Percentiles rank a stretch among this genome's conserved stretches.
phyloP scores from a whole-genome alignment of 2,113 vertebrate species.

The Sardina pilchardus region DNA sequence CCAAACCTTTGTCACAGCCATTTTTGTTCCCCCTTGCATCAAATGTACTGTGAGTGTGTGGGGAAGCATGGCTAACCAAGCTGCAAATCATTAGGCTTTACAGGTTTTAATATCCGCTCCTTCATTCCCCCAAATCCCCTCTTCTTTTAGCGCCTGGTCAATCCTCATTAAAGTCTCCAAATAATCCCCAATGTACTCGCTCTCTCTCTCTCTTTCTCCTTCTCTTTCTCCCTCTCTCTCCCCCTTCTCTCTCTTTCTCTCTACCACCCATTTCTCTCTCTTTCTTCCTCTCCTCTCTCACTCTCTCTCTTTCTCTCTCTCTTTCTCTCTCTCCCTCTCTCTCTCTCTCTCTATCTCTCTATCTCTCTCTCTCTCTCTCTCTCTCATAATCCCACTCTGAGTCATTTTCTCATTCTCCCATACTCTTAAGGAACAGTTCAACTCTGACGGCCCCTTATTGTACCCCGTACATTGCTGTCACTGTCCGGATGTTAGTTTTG shows the following conservation, averaged over 20 bases:
- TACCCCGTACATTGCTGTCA: neutral
- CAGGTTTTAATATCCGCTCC: conserved; percentile 1
- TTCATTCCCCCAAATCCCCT: conserved; percentile 11
- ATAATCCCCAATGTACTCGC: conserved; percentile 4
- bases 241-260: too few relatives aligned
- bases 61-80: neutral
- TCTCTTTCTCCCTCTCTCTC: neutral
- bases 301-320: neutral
- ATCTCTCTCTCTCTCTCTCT: neutral
- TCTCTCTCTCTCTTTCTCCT: neutral
- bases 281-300: neutral
- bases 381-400: too few relatives aligned
- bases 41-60: neutral
- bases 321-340: neutral
- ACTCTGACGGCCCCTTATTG: neutral
- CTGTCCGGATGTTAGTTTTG: neutral
- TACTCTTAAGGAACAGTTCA: too few relatives aligned
- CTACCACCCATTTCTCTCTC: neutral
- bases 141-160: conserved; percentile 9
- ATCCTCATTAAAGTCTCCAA: neutral
- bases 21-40: neutral
- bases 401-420: too few relatives aligned
- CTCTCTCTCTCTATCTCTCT: neutral
- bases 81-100: neutral
- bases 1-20: neutral